phyloP scores from a whole-genome alignment of 2,888 invertebrate species.

The Liposcelis brunnea region DNA sequence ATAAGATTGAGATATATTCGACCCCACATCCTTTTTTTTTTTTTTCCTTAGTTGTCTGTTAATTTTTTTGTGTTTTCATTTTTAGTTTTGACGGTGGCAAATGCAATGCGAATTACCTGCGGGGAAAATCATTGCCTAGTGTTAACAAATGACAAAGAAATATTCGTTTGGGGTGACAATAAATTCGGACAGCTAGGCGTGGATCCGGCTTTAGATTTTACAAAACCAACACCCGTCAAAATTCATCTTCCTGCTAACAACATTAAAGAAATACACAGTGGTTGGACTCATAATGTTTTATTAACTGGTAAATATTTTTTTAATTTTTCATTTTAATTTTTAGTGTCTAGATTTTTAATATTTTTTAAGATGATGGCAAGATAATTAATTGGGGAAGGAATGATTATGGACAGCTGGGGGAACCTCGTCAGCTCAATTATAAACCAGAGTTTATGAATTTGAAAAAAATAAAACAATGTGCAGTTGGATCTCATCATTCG shows the following conservation, averaged over 20 bases:
- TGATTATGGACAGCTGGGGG: constrained; percentile 60
- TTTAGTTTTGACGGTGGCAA: constrained; percentile 34
- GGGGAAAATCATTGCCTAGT: constrained; percentile 67
- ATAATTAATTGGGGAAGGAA: constrained; percentile 67
- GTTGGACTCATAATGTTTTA: constrained; percentile 63
- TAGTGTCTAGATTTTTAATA: too few relatives aligned
- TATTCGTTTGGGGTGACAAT: constrained; percentile 68
- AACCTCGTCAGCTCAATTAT: constrained; percentile 17
- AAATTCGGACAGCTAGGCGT: constrained; percentile 61
- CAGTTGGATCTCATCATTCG: constrained; percentile 65
- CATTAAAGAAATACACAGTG: constrained; percentile 33
- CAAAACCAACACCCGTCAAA: not conserved
- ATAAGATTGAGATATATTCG: too few relatives aligned
- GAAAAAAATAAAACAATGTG: constrained; percentile 36
- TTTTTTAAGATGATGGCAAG: constrained; percentile 36
- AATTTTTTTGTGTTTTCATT: constrained; percentile 8
- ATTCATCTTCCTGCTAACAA: not conserved
- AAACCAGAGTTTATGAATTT: constrained; percentile 20
- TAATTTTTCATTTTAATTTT: too few relatives aligned
- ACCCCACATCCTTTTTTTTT: not conserved
- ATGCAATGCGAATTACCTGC: constrained; percentile 47
- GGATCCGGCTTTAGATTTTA: constrained; percentile 25
- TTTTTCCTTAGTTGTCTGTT: not conserved
- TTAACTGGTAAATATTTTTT: constrained; percentile 21
- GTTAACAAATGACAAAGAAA: constrained; percentile 34